Conservation (phyloP, 2,888 invertebrate genomes). For the Pinctada fucata region DNA sequence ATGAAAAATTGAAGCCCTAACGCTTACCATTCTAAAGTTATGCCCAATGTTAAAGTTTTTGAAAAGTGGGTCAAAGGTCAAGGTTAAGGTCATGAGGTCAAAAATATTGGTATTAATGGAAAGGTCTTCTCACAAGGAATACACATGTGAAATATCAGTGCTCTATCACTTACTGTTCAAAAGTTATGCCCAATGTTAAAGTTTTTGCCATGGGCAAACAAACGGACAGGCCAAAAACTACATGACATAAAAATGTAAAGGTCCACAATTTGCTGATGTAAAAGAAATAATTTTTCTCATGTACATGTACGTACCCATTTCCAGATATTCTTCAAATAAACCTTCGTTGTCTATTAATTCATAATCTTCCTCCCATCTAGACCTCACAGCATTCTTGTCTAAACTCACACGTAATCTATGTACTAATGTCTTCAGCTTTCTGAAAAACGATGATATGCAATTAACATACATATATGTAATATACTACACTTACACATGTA, state of each 20-base stretch:
- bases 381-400: conserved; percentile 53
- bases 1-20: background rate
- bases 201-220: too few species aligned
- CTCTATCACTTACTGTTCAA: too few species aligned
- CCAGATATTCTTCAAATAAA: conserved; percentile 81
- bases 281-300: background rate
- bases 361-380: conserved; percentile 80
- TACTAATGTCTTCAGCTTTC: conserved; percentile 79
- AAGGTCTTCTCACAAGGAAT: too few species aligned
- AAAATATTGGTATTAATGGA: too few species aligned
- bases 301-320: conserved; percentile 77
- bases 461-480: too few species aligned
- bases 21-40: too few species aligned
- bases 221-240: background rate
- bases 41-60: too few species aligned
- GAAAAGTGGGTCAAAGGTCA: too few species aligned
- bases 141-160: too few species aligned
- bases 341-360: conserved; percentile 80
- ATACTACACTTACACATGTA: background rate
- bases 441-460: conserved; percentile 48
- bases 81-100: too few species aligned
- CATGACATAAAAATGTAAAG: background rate
- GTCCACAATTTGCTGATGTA: background rate
- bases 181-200: too few species aligned
- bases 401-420: conserved; percentile 71